Base-by-base conservation (phyloP, 2,888 invertebrate species). In the Ganaspis brasiliensis region DNA sequence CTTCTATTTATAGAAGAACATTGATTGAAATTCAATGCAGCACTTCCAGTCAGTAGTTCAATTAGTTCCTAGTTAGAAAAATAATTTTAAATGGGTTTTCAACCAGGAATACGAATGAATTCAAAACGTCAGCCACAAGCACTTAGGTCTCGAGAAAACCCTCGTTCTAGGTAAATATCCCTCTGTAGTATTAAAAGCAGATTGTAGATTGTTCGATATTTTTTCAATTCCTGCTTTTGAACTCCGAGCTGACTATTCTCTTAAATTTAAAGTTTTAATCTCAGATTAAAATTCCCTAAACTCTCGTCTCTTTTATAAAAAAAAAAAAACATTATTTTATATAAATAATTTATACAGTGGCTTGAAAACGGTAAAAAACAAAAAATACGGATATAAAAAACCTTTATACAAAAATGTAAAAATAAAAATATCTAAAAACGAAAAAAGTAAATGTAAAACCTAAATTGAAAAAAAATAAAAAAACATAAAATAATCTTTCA, bases 71-170 rank as follows among this genome's bases (percentile, higher is more conserved):
- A 45, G 67, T 67, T 45, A 67, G 45, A 45, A 67, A 67, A 67
- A 67, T 67, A 67, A 67, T 67, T 45, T 67, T 21, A 67, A 67
- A 67, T 67, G 67, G 67, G 24, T 45, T 67, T 67, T 67, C 26
- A 45, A 45, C 67, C 24, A 26, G 26, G 67, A 67, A 67, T 67
- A 67, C 67, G 40, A 67, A 67, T 67, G 67, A 67, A 67, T 67
- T 67, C 24, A 40, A 67, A 67, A 67, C 67, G 45, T 45, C 45
- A 40, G 45, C 67, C 67, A 40, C 45, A 45, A 67, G 67, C 45
- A 45, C 26, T 67, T 45, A 67, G 21, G 45, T 24, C 67, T 67
- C 24, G 45, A 45, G 45, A 45, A 67, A 67, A 9, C 45, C 24
- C 67, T 67, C 45, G 40, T 45, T 67, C 21, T 40, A 63, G 63